phyloP scores from a whole-genome alignment of 2,113 vertebrate species.

The Carassius auratus region DNA sequence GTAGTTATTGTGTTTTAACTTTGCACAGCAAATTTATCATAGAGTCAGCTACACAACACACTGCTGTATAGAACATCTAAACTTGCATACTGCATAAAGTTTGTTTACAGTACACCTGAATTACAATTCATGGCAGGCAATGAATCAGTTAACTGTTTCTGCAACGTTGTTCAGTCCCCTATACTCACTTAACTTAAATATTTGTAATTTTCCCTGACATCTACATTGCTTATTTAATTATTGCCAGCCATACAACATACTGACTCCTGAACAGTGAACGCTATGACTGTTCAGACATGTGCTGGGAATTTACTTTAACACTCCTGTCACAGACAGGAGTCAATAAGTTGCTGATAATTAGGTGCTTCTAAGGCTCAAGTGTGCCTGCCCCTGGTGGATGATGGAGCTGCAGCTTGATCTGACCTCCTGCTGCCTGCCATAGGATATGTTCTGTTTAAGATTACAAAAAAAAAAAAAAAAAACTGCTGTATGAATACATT shows the following conservation, averaged over 20 bases:
- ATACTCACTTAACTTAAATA: too few species aligned
- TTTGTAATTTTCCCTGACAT: too few species aligned
- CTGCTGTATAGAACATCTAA: too few species aligned
- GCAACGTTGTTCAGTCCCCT: too few species aligned
- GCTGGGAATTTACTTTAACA: too few species aligned
- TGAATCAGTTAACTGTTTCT: too few species aligned
- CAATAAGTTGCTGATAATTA: constrained; percentile 36
- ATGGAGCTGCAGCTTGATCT: constrained; percentile 47
- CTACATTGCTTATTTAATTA: too few species aligned
- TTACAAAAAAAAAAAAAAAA: background rate
- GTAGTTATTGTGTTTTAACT: too few species aligned
- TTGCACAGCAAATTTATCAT: too few species aligned
- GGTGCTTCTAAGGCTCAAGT: constrained; percentile 50
- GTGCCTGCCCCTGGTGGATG: constrained; percentile 56
- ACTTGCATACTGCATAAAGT: background rate
- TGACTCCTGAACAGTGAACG: background rate
- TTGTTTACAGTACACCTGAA: background rate
- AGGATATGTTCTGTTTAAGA: background rate
- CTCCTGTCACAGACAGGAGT: background rate
- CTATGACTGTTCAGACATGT: background rate
- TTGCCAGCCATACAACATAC: too few species aligned
- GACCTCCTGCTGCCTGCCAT: background rate
- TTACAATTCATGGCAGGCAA: too few species aligned
- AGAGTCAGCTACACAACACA: too few species aligned
- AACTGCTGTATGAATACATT: background rate